A percentile compares a stretch with the other conserved stretches of the same genome.
Evolutionary conservation across 2,888 invertebrate species (phyloP).

Genomic region (Fragum sueziense): DNA sequence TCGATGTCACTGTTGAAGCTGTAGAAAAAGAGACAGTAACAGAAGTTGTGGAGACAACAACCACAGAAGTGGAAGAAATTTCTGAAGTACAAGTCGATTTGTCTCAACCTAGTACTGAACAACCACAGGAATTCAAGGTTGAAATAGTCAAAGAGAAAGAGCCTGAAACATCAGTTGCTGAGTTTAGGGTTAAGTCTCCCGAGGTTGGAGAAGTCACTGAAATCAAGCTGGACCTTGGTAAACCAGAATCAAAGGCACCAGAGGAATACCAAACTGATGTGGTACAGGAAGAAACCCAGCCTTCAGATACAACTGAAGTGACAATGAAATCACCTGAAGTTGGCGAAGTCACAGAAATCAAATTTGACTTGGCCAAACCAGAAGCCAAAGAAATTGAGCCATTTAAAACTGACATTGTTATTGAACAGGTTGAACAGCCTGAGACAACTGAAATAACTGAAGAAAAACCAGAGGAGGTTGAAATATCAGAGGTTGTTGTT

Average conservation of each 20-base stretch:
- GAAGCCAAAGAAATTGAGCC: constrained; percentile 43
- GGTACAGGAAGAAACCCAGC: constrained; percentile 43
- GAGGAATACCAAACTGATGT: constrained; percentile 47
- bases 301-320: constrained; percentile 49
- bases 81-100: constrained; percentile 17
- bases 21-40: constrained; percentile 39
- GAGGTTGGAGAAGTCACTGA: constrained; percentile 34
- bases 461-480: constrained; percentile 35
- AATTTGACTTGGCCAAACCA: constrained; percentile 50
- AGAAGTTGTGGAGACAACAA: constrained; percentile 43
- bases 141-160: too few species aligned
- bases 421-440: constrained; percentile 49
- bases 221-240: constrained; percentile 39
- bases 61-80: constrained; percentile 21
- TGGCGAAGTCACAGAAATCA: constrained; percentile 50
- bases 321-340: constrained; percentile 41
- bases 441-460: constrained; percentile 41
- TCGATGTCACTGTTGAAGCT: constrained; percentile 43
- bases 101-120: constrained; percentile 28
- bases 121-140: constrained; percentile 44
- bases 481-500: constrained; percentile 32
- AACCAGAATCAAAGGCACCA: constrained; percentile 40
- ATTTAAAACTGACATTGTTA: constrained; percentile 47
- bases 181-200: constrained; percentile 22
- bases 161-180: constrained; percentile 19